Percentiles rank a stretch among this genome's conserved stretches.
Evolutionary conservation across 2,113 vertebrate species (phyloP).

Genomic region (Elaphurus davidianus): DNA sequence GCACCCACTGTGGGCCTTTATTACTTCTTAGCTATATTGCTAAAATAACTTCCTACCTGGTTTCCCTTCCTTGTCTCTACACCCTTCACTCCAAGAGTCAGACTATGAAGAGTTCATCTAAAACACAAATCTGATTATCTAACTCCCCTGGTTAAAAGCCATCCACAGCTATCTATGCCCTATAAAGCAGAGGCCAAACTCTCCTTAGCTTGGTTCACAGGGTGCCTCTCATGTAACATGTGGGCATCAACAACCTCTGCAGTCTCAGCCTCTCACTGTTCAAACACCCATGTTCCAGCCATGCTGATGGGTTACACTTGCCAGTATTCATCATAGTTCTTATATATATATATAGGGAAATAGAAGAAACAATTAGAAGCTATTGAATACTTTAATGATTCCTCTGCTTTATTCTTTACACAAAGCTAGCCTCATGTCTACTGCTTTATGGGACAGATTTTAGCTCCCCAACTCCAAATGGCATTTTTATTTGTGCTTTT

Average conservation of each 20-base stretch:
- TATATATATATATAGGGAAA: neutral
- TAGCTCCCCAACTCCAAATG: neutral
- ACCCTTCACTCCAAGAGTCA: neutral
- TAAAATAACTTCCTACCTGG: neutral
- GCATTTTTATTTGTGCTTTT: constrained; percentile 7
- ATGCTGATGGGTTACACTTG: neutral
- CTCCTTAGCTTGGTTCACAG: neutral
- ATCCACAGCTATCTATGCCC: neutral
- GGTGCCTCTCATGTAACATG: neutral
- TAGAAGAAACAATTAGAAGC: neutral
- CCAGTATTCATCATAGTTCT: neutral
- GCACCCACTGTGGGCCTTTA: neutral
- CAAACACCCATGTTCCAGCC: neutral
- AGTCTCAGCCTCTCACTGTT: neutral
- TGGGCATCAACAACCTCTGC: neutral
- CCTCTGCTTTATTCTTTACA: neutral
- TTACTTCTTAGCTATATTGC: neutral
- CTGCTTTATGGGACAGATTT: neutral
- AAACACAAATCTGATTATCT: neutral
- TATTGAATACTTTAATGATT: neutral
- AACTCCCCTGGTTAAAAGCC: neutral
- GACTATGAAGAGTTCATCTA: neutral
- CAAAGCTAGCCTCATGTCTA: neutral
- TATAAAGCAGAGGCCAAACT: neutral
- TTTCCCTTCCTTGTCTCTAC: neutral